Evolutionary conservation across 2,888 invertebrate genomes (phyloP).

Genomic region (Abrostola tripartita): DNA sequence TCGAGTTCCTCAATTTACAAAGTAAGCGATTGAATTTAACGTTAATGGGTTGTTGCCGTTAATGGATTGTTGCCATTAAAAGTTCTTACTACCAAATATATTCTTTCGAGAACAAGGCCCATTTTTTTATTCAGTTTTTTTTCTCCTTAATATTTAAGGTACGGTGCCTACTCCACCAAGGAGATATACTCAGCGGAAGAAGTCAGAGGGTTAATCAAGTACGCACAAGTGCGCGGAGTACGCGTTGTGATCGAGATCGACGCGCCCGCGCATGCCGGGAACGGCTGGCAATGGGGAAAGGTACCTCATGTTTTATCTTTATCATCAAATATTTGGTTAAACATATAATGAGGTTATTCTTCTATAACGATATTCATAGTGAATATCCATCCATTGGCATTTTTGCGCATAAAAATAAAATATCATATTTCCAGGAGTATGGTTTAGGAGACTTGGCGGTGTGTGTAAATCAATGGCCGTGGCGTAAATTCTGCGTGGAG

Average conservation of each 20-base stretch:
- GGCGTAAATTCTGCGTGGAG: slow-evolving; percentile 92
- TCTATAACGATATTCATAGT: too few species aligned
- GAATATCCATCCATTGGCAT: too few species aligned
- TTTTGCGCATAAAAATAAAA: background rate
- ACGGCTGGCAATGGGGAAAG: slow-evolving; percentile 95
- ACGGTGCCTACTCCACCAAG: slow-evolving; percentile 91
- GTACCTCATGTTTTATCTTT: slow-evolving; percentile 52
- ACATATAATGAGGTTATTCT: background rate
- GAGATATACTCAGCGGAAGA: slow-evolving; percentile 91
- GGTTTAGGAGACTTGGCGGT: slow-evolving; percentile 91
- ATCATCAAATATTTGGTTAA: too few species aligned
- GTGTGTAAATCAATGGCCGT: slow-evolving; percentile 90
- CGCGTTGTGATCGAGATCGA: slow-evolving; percentile 96
- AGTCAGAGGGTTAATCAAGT: slow-evolving; percentile 91
- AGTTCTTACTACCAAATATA: too few species aligned
- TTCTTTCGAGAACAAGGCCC: background rate
- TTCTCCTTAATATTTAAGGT: slow-evolving; percentile 76
- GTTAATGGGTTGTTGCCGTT: too few species aligned
- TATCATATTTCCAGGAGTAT: slow-evolving; percentile 70
- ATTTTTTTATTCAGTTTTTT: too few species aligned
- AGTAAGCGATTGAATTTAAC: slow-evolving; percentile 79
- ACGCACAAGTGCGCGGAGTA: slow-evolving; percentile 94
- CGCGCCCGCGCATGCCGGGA: slow-evolving; percentile 95
- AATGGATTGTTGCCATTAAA: too few species aligned
- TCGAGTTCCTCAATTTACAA: slow-evolving; percentile 92